Evolutionary conservation across 2,797 vertebrate species (phyloP), one percentile per base, ranked within the genome.

Genomic region (Myotis myotis): DNA sequence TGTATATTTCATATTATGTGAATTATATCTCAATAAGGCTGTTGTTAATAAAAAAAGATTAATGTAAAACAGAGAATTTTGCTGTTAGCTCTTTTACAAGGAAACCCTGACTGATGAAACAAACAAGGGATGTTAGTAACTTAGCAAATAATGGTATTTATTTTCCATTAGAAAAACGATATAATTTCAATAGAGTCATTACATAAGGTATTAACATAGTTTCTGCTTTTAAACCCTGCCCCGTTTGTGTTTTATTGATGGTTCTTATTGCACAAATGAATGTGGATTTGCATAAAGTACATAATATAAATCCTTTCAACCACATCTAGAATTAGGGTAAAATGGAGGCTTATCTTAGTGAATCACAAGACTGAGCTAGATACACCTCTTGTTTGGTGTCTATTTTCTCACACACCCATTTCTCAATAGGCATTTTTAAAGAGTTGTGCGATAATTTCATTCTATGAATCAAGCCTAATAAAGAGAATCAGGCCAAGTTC

Each of bases 281-380:
- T 33, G 62, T 57, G 38, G 41, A 76, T 91, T 92, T 94, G 57
- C 62, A 89, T 90, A 87, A 68, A 76, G 96, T 95, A 70, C 71
- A 87, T 81, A 91, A 88, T 33, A 7, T 92, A 94, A 96, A 96
- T 62, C 6, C 75, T 96, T 95, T 82, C 75, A 93, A 78, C 47
- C 36, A 62, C 57, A 68, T 84, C 75, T 92, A 79, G 36, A 94
- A 57, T 51, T 47, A 53, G 30, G 85, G 60, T 53, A 92, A 92
- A 89, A 76, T 57, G 38, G 86, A 78, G n/a, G 57, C 84, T 95
- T 94, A 94, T 96, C 91, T 94, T 79, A 47, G 68, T 91, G 62
- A 83, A 89, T 93, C 81, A 85, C 9, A 79, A 82, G 13, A 79
- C n/a, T 66, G 49, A 79, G 60, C 33, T 30, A 93, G 83, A 17